Conservation (phyloP, 2,888 invertebrate species). For the Ochropleura plecta region DNA sequence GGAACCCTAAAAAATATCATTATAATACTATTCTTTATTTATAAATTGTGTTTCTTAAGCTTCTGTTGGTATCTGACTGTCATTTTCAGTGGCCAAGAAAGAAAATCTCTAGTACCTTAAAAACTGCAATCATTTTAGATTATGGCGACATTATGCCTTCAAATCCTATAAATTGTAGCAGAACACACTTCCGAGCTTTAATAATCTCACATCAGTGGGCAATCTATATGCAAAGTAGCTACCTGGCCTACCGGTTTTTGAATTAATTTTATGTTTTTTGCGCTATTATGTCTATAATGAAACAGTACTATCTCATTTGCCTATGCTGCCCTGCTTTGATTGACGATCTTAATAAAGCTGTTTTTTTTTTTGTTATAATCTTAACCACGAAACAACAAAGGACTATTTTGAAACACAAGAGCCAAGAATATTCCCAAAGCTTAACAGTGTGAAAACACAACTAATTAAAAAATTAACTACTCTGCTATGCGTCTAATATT, state of each 20-base stretch:
- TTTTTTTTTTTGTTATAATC: background rate
- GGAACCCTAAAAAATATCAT: too few relatives aligned
- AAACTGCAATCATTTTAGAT: slow-evolving; percentile 6
- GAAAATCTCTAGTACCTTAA: background rate
- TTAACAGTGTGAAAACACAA: background rate
- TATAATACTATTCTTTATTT: background rate
- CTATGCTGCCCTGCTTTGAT: slow-evolving; percentile 19
- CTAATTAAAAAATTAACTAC: background rate
- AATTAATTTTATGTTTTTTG: slow-evolving; percentile 48
- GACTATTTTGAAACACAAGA: background rate
- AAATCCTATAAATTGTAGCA: slow-evolving; percentile 48
- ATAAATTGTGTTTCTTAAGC: background rate
- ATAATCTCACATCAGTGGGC: slow-evolving; percentile 53
- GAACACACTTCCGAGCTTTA: slow-evolving; percentile 37
- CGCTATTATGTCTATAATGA: slow-evolving; percentile 44
- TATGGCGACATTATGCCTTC: slow-evolving; percentile 34
- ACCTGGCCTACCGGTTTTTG: slow-evolving; percentile 40
- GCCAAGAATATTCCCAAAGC: background rate
- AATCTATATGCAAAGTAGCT: slow-evolving; percentile 60
- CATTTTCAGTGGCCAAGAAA: background rate
- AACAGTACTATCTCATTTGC: slow-evolving; percentile 21
- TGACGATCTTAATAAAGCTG: slow-evolving; percentile 31
- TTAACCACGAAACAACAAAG: background rate
- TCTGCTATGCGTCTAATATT: background rate
- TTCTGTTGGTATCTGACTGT: background rate